A percentile compares a stretch with the other conserved stretches of the same genome.
Conservation (phyloP, 2,888 invertebrate genomes). For the Linnaemya vulpina region DNA sequence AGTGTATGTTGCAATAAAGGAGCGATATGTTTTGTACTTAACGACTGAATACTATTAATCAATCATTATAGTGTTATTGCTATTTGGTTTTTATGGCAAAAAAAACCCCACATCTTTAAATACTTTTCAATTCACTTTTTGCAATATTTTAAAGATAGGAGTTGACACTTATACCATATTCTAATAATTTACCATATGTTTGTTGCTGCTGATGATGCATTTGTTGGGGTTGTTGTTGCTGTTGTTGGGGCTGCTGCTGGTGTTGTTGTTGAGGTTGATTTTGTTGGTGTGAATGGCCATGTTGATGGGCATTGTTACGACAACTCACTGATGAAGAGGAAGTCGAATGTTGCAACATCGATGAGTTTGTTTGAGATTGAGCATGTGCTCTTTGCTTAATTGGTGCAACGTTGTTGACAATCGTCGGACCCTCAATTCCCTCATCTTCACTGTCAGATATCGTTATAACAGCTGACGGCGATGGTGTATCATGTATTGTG, state of each 20-base stretch:
- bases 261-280: slow-evolving; percentile 75
- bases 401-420: slow-evolving; percentile 73
- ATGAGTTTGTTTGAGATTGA: slow-evolving; percentile 81
- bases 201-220: slow-evolving; percentile 83
- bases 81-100: neutral
- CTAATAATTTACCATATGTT: slow-evolving; percentile 62
- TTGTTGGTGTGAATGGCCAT: slow-evolving; percentile 74
- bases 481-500: slow-evolving; percentile 97
- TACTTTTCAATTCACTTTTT: neutral
- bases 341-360: slow-evolving; percentile 78
- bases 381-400: slow-evolving; percentile 81
- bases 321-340: slow-evolving; percentile 77
- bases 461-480: slow-evolving; percentile 97
- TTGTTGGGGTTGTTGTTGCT: slow-evolving; percentile 74
- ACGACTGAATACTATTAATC: no score
- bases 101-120: no score
- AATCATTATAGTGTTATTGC: neutral
- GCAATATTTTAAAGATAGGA: neutral
- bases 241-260: slow-evolving; percentile 84
- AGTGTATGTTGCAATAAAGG: no score
- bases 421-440: slow-evolving; percentile 82
- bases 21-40: no score
- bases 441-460: slow-evolving; percentile 98
- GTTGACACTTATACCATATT: neutral
- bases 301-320: slow-evolving; percentile 74